Percentiles rank a stretch among this genome's conserved stretches.
Evolutionary conservation across 2,888 invertebrate species (phyloP).

Genomic region (Amphiduros pacificus): DNA sequence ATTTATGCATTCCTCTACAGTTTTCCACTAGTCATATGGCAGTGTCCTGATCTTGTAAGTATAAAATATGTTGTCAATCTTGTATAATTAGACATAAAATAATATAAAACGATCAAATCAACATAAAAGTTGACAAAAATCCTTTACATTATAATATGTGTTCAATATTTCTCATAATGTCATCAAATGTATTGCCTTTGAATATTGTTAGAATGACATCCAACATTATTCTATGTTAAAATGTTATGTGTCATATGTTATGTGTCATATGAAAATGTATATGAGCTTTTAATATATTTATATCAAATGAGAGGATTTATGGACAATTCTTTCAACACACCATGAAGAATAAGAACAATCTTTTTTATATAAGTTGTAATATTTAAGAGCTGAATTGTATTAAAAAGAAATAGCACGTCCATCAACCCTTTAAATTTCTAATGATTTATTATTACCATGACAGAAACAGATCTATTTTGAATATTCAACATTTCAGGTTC

Average conservation of each 20-base stretch:
- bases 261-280: too few species aligned
- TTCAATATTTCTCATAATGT: neutral
- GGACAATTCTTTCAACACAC: neutral
- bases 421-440: too few species aligned
- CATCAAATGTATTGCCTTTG: neutral
- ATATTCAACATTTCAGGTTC: constrained; percentile 61
- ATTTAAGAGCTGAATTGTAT: neutral
- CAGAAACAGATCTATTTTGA: too few species aligned
- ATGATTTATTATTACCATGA: too few species aligned
- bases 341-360: neutral
- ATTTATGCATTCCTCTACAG: constrained; percentile 71
- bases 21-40: constrained; percentile 70
- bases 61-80: neutral
- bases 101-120: neutral
- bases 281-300: too few species aligned
- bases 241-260: too few species aligned
- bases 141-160: neutral
- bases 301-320: too few species aligned
- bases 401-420: neutral
- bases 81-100: neutral
- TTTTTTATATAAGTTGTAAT: neutral
- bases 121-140: neutral
- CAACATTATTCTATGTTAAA: neutral
- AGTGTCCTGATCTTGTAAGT: constrained; percentile 73
- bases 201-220: neutral